A percentile compares a stretch with the other conserved stretches of the same genome.
These are phyloP conservation scores for Drosophila prosaltans DNA, from an alignment of 1,140 invertebrate species.

Conservation along the genomic window DNA sequence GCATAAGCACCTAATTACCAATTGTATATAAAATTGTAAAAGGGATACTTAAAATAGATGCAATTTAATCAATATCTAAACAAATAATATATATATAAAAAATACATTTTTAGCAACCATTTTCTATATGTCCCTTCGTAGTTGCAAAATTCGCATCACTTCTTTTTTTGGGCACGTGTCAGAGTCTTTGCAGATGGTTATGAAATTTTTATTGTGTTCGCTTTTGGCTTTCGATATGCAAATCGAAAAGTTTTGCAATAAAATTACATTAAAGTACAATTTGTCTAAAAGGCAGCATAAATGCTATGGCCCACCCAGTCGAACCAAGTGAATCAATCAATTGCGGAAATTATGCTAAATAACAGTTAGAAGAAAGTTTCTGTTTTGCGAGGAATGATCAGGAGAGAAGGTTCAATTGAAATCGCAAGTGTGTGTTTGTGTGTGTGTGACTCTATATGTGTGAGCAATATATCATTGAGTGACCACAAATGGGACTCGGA, in stretches of 20 bases:
- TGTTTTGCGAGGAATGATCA: neutral
- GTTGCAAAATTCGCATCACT: too few relatives aligned
- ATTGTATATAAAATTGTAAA: neutral
- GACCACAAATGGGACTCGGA: conserved; percentile 67
- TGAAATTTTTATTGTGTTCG: conserved; percentile 64
- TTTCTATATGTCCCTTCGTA: too few relatives aligned
- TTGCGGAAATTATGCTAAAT: conserved; percentile 74
- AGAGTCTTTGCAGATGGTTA: conserved; percentile 50
- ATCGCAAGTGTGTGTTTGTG: conserved; percentile 26
- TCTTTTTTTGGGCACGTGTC: conserved; percentile 38
- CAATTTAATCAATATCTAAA: neutral
- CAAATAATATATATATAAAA: too few relatives aligned
- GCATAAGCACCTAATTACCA: conserved; percentile 12
- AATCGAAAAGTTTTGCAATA: conserved; percentile 80
- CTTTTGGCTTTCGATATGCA: conserved; percentile 63
- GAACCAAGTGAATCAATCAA: conserved; percentile 77
- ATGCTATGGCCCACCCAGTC: conserved; percentile 44
- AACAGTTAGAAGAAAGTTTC: conserved; percentile 66
- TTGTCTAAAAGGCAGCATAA: conserved; percentile 68
- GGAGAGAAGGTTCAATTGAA: conserved; percentile 35
- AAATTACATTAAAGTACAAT: conserved; percentile 81
- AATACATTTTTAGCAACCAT: too few relatives aligned
- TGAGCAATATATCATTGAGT: conserved; percentile 74
- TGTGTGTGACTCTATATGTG: conserved; percentile 5
- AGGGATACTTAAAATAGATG: neutral